A percentile compares a stretch with the other conserved stretches of the same genome.
These are phyloP conservation scores for Hedychridium roseum DNA, from an alignment of 2,888 invertebrate species.

Conservation along the genomic window DNA sequence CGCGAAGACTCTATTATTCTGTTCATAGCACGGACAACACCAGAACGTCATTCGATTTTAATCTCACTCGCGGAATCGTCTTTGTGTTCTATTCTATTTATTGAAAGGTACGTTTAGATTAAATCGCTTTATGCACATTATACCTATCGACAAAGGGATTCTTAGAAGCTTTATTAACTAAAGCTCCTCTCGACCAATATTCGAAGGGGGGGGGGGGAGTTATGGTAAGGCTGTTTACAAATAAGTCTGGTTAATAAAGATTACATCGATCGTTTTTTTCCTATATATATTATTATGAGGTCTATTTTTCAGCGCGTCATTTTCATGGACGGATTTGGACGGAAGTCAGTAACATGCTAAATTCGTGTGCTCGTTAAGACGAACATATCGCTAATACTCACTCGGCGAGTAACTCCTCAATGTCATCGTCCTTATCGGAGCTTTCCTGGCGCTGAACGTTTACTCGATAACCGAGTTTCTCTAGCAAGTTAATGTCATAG, in stretches of 20 bases:
- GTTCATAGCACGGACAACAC: no score
- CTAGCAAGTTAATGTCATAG: conserved; percentile 51
- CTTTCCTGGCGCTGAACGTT: conserved; percentile 51
- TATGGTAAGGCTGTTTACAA: conserved; percentile 33
- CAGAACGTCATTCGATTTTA: no score
- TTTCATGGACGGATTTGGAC: no score
- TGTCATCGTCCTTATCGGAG: conserved; percentile 57
- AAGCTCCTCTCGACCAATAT: no score
- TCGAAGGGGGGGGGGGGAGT: no score
- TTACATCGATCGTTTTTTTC: conserved; percentile 36
- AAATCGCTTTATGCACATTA: no score
- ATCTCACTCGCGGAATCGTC: background rate
- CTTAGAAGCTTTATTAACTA: no score
- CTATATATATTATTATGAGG: conserved; percentile 9
- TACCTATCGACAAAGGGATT: no score
- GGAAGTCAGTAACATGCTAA: no score
- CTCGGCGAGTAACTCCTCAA: conserved; percentile 59
- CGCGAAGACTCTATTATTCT: no score
- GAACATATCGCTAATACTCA: conserved; percentile 28
- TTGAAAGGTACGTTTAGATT: no score
- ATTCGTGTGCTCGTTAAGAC: no score
- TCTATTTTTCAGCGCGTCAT: conserved; percentile 4
- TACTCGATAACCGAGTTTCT: conserved; percentile 56
- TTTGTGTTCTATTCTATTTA: conserved; percentile 25
- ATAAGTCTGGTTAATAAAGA: conserved; percentile 41